Evolutionary conservation across 2,797 vertebrate species (phyloP), one percentile per base, ranked within the genome.

Genomic region (Microhierax caerulescens): DNA sequence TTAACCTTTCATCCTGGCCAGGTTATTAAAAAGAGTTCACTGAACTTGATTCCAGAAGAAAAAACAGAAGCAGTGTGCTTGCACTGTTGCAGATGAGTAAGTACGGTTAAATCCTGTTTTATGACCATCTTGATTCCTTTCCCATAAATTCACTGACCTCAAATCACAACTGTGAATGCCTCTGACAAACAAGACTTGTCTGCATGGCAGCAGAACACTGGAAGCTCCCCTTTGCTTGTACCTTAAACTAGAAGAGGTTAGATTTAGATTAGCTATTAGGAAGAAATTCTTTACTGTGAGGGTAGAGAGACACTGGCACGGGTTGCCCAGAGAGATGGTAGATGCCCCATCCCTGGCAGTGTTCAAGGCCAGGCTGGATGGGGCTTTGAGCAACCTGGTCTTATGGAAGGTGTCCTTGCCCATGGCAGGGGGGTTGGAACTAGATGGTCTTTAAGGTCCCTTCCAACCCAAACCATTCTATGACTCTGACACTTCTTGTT

Each of bases 131-230:
- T 96, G 93, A 96, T 85, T 95, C 94, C 76, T 78, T 93, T 85
- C 86, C 92, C 93, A 96, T 94, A 89, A 94, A 96, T 95, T 72
- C 91, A 73, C 69, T 70, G 90, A 83, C 91, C 76, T 91, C 85
- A 83, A 83, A 79, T 92, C 93, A 73, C 76, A 94, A 94, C 65
- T 76, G 15, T 67, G 61, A 96, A 77, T 43, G 81, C 45, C 68
- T 95, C 91, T 83, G 81, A 95, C 90, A 96, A 96, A 81, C 69
- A 93, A 83, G 86, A 85, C 81, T 78, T 85, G 88, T 78, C 88
- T 93, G 72, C 81, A 48, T 90, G 78, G 57, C 67, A 94, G 75
- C 81, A 93, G 45, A 96, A 88, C 61, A 30, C 5, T 88, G 64
- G 75, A 73, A 83, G 69, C 54, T 85, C 39, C 54, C 48, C 41